Percentiles rank a stretch among this genome's conserved stretches.
These are phyloP conservation scores for Brachionus rotundiformis DNA, from an alignment of 1,140 invertebrate genomes.

Conservation along the genomic window DNA sequence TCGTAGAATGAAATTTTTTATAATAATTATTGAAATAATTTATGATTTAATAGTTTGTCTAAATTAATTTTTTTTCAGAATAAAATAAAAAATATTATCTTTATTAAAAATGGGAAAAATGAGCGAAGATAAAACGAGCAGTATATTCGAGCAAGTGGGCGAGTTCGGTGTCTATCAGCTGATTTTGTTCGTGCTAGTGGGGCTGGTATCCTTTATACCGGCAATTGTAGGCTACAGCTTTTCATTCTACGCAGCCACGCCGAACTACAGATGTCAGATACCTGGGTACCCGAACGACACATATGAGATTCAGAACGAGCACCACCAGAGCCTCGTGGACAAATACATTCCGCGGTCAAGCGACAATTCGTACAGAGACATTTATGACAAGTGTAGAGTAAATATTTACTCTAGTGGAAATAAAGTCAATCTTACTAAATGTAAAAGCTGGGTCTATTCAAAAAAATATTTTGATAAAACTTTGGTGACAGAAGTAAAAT, in stretches of 20 bases:
- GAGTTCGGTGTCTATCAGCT: conserved; percentile 20
- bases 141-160: not conserved
- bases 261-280: conserved; percentile 14
- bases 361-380: conserved; percentile 15
- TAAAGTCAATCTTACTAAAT: not conserved
- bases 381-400: conserved; percentile 24
- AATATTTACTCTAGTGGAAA: not conserved
- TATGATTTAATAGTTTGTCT: not conserved
- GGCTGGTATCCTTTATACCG: conserved; percentile 11
- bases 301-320: not conserved
- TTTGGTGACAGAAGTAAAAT: conserved; percentile 18
- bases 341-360: conserved; percentile 21
- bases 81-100: not conserved
- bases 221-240: conserved; percentile 19
- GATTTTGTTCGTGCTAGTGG: not conserved
- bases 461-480: conserved; percentile 35
- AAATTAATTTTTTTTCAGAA: not conserved
- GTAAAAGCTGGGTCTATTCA: conserved; percentile 18
- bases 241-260: conserved; percentile 34
- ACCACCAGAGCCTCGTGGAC: not conserved
- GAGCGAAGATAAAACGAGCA: not conserved
- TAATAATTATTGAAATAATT: not conserved
- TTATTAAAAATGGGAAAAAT: not conserved
- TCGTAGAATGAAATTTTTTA: not conserved
- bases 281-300: not conserved